These are phyloP conservation scores for Coelinius sp. DNA, from an alignment of 2,888 invertebrate genomes.

Conservation along the genomic window DNA sequence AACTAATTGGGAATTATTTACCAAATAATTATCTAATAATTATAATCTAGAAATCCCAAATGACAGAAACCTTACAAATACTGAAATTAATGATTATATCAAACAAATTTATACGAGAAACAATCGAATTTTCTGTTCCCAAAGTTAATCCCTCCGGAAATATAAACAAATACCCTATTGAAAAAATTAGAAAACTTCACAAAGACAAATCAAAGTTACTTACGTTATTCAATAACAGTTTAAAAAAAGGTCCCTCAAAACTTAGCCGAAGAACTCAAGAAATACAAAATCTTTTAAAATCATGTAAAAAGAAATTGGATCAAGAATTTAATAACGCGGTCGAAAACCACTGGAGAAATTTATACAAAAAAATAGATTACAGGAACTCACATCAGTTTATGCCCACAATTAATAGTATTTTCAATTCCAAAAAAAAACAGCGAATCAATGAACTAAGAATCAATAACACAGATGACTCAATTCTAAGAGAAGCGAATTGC, in stretches of 20 bases:
- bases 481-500: neutral
- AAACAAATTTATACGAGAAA: neutral
- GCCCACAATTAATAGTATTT: conserved; percentile 25
- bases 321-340: conserved; percentile 32
- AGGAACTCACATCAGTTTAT: no score
- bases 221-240: neutral
- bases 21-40: neutral
- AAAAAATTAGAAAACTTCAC: conserved; percentile 31
- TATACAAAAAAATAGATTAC: conserved; percentile 27
- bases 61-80: neutral
- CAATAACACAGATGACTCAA: neutral
- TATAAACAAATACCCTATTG: conserved; percentile 28
- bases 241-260: neutral
- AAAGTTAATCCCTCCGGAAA: neutral
- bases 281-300: conserved; percentile 26
- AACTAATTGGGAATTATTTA: neutral
- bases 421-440: conserved; percentile 6
- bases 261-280: neutral
- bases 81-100: neutral
- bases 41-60: conserved; percentile 17
- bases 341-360: conserved; percentile 28
- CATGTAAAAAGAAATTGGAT: conserved; percentile 24
- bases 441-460: neutral
- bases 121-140: neutral
- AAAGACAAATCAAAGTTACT: conserved; percentile 32